Evolutionary conservation across 1,140 invertebrate species (phyloP).

Genomic region (Drosophila kepulauana): DNA sequence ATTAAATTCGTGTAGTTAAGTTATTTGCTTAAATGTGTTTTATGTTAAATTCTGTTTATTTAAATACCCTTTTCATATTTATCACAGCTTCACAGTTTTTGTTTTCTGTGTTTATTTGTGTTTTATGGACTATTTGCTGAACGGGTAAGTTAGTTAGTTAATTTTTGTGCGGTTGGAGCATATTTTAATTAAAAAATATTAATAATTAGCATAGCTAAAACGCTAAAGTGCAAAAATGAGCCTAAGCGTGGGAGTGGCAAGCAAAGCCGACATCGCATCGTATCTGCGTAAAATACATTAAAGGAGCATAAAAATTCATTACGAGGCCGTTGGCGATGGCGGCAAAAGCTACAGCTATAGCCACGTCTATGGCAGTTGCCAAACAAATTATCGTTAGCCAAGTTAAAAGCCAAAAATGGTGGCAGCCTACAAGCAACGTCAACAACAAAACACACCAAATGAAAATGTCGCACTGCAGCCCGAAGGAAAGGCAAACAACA

Average conservation of each 20-base stretch:
- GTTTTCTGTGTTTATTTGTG: slow-evolving; percentile 30
- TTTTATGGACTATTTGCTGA: slow-evolving; percentile 47
- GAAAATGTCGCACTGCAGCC: slow-evolving; percentile 62
- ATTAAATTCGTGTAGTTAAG: slow-evolving; percentile 43
- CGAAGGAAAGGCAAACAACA: slow-evolving; percentile 20
- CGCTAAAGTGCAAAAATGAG: slow-evolving; percentile 14
- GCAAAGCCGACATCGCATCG: slow-evolving; percentile 64
- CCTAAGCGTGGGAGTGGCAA: slow-evolving; percentile 33
- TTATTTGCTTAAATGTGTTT: slow-evolving; percentile 47
- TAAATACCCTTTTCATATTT: not conserved
- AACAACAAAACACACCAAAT: slow-evolving; percentile 34
- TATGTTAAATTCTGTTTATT: slow-evolving; percentile 18
- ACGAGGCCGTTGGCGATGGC: slow-evolving; percentile 48
- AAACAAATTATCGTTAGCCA: slow-evolving; percentile 83
- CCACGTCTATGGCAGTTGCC: slow-evolving; percentile 57
- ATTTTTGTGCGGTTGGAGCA: slow-evolving; percentile 46
- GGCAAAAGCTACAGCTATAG: slow-evolving; percentile 2
- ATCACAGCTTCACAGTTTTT: not conserved
- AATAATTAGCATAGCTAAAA: slow-evolving; percentile 66
- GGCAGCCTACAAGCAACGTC: slow-evolving; percentile 42
- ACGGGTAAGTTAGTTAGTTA: slow-evolving; percentile 42
- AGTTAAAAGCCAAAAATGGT: slow-evolving; percentile 77
- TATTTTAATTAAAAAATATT: slow-evolving; percentile 80
- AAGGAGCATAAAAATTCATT: slow-evolving; percentile 83
- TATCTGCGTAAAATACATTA: slow-evolving; percentile 77